Evolutionary conservation across 2,113 vertebrate species (phyloP).

Genomic region (Nestor notabilis): DNA sequence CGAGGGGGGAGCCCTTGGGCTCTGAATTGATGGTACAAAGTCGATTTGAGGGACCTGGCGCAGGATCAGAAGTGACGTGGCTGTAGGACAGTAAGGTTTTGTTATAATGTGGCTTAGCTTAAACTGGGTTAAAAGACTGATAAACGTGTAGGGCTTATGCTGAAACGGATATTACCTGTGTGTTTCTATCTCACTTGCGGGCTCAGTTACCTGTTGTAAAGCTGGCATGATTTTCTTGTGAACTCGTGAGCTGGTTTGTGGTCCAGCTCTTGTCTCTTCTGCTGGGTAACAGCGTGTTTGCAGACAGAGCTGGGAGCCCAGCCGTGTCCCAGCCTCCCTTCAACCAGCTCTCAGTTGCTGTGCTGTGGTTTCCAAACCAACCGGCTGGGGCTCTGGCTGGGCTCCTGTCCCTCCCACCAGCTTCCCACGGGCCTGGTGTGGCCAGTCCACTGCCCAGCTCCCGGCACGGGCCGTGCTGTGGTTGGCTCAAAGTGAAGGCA

Average conservation of each 20-base stretch:
- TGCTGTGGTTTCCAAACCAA: background rate
- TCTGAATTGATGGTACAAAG: background rate
- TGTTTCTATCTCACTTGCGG: background rate
- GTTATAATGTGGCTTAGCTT: background rate
- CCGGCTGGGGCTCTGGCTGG: accelerated
- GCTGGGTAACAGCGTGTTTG: background rate
- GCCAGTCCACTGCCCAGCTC: background rate
- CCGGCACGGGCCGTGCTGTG: background rate
- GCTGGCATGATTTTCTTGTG: background rate
- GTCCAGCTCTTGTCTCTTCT: background rate
- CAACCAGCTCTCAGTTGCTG: background rate
- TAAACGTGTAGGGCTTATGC: background rate
- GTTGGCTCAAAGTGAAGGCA: background rate
- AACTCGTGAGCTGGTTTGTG: background rate
- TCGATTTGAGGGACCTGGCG: background rate
- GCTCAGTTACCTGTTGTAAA: background rate
- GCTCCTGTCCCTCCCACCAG: background rate
- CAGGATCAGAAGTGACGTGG: background rate
- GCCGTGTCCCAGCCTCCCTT: background rate
- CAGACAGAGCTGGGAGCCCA: background rate
- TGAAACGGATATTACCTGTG: background rate
- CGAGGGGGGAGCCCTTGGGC: background rate
- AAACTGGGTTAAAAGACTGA: background rate
- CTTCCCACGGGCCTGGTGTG: background rate
- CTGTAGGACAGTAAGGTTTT: background rate